Evolutionary conservation across 35 echinoderm and acorn worm species (phyloP), one percentile per base, ranked within the genome.

Genomic region (Eucidaris tribuloides): DNA sequence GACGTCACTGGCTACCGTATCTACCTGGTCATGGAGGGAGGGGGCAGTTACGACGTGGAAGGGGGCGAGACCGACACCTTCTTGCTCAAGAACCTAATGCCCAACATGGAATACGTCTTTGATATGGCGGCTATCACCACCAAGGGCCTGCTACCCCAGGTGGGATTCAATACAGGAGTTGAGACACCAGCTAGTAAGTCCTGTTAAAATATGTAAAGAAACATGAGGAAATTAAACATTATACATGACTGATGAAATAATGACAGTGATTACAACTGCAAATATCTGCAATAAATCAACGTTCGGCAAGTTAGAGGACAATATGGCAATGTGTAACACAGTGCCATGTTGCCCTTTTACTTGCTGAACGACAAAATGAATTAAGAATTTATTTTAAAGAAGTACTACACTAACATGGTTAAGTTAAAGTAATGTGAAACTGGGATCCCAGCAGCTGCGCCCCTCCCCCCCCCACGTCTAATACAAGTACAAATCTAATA

Each of bases 1-100:
- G 94, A 97, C 37, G 89, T 97, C 48, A 70, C 58, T 1, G 89
- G 89, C 23, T 97, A 97, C 76, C 81, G 48, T 7, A 79, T 92
- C 25, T 90, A 84, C 71, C 81, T 95, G 0, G 31, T 61, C 7
- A 58, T 79, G 9, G 78, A 46, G 0, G 64, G 58, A 23, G 50
- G 36, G 11, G 56, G 36, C 17, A 81, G 30, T 29, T 13, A 81
- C 38, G 52, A 81, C 36, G 90, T 97, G 41, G 58, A 62, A 43
- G 94, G 94, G 0, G 94, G 94, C 34, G 86, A 85, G n/a, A 86
- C 81, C 20, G 30, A 79, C 14, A 48, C 65, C 2, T 28, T 60
- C 1, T 7, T 84, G 3, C 18, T 97, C 33, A 97, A 89, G 79
- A 88, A 84, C 45, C 56, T 97, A 23, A 46, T 50, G 81, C 35